A percentile compares a stretch with the other conserved stretches of the same genome.
These are phyloP conservation scores for Thumatha senex DNA, from an alignment of 2,888 invertebrate genomes.

Conservation along the genomic window DNA sequence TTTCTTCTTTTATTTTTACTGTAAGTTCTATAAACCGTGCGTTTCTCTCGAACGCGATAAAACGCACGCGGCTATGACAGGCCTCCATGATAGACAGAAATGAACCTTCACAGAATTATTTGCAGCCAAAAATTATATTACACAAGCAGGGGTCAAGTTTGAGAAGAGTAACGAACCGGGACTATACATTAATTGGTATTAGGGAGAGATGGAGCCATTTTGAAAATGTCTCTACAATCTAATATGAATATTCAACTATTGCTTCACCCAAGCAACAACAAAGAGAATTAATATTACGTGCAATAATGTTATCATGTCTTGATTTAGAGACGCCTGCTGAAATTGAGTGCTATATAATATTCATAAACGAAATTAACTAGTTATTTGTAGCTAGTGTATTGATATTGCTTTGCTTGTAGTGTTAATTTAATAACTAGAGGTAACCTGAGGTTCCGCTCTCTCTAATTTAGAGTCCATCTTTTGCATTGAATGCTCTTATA, in stretches of 20 bases:
- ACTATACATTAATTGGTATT: slow-evolving; percentile 71
- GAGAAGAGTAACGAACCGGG: slow-evolving; percentile 61
- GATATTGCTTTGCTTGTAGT: slow-evolving; percentile 4
- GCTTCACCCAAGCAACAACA: slow-evolving; percentile 41
- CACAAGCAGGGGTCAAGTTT: slow-evolving; percentile 60
- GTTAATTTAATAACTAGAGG: background rate
- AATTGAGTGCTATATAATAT: slow-evolving; percentile 60
- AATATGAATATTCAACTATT: slow-evolving; percentile 69
- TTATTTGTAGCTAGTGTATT: slow-evolving; percentile 22
- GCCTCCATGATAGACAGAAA: too few species aligned
- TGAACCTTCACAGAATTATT: too few species aligned
- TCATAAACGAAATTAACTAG: slow-evolving; percentile 40
- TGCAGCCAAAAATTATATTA: slow-evolving; percentile 54
- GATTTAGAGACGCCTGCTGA: slow-evolving; percentile 52
- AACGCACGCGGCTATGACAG: too few species aligned
- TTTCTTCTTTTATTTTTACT: too few species aligned
- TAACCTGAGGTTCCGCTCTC: too few species aligned
- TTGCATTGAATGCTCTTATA: too few species aligned
- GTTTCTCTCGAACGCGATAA: too few species aligned
- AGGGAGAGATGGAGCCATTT: slow-evolving; percentile 40
- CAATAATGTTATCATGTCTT: slow-evolving; percentile 54
- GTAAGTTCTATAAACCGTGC: too few species aligned
- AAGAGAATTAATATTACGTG: slow-evolving; percentile 57
- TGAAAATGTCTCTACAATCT: slow-evolving; percentile 34
- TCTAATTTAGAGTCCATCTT: too few species aligned